Evolutionary conservation across 2,888 invertebrate species (phyloP).

Genomic region (Melinaea menophilus): DNA sequence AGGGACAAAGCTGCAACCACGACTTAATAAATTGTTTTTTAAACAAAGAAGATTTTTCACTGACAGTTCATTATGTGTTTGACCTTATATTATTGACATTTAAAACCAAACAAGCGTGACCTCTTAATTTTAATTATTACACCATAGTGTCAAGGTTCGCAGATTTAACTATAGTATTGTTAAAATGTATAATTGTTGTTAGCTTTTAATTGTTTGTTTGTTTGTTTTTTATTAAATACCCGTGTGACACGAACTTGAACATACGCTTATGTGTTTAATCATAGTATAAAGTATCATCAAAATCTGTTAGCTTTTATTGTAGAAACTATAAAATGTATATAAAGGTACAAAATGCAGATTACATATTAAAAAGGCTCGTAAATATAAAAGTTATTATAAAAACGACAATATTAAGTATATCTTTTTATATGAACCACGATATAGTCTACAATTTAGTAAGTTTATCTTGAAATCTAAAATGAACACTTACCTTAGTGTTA

Average conservation of each 20-base stretch:
- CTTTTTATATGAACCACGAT: too few relatives aligned
- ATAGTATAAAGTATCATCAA: too few relatives aligned
- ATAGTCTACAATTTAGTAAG: not conserved
- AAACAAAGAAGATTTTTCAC: not conserved
- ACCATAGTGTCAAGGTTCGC: conserved; percentile 30
- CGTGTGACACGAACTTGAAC: too few relatives aligned
- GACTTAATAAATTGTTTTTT: not conserved
- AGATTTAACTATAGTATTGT: conserved; percentile 14
- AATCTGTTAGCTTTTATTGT: not conserved
- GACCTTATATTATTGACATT: conserved; percentile 6
- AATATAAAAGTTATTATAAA: too few relatives aligned
- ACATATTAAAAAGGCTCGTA: too few relatives aligned
- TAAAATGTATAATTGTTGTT: conserved; percentile 4
- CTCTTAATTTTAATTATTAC: conserved; percentile 28
- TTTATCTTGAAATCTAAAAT: not conserved
- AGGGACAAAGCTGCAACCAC: too few relatives aligned
- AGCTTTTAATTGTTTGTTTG: too few relatives aligned
- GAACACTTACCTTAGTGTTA: conserved; percentile 72
- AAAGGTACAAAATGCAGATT: not conserved
- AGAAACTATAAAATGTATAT: not conserved
- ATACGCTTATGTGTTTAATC: too few relatives aligned
- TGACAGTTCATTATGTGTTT: conserved; percentile 1
- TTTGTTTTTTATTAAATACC: not conserved
- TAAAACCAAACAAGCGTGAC: conserved; percentile 3
- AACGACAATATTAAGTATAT: too few relatives aligned